Percentiles rank a stretch among this genome's conserved stretches.
These are phyloP conservation scores for Drosophila paulistorum DNA, from an alignment of 1,140 invertebrate species.

Conservation along the genomic window DNA sequence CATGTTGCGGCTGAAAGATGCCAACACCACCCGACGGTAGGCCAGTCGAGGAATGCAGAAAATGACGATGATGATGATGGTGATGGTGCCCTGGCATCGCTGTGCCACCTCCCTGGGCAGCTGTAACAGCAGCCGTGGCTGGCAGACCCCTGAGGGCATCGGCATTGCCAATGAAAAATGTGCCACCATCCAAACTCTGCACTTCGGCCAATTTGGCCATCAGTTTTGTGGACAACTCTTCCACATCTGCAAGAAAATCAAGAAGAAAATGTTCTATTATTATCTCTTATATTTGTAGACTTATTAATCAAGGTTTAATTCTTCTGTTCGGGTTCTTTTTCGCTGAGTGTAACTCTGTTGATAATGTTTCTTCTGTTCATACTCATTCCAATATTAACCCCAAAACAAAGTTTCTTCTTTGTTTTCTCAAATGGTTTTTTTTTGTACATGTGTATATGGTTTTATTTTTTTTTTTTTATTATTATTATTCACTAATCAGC, in stretches of 20 bases:
- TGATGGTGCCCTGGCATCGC: conserved; percentile 35
- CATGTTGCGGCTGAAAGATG: conserved; percentile 80
- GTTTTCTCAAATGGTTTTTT: not conserved
- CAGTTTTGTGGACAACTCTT: conserved; percentile 84
- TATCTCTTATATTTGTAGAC: no score
- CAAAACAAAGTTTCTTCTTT: conserved; percentile 15
- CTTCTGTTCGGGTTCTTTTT: no score
- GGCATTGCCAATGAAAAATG: conserved; percentile 82
- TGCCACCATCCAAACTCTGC: conserved; percentile 79
- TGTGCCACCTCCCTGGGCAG: conserved; percentile 20
- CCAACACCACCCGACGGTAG: conserved; percentile 51
- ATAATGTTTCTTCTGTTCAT: not conserved
- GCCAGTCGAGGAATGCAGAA: conserved; percentile 19
- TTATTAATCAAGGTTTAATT: no score
- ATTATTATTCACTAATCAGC: conserved; percentile 21
- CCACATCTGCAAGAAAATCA: conserved; percentile 81
- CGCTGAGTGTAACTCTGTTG: no score
- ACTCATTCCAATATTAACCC: conserved; percentile 5
- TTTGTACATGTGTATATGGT: not conserved
- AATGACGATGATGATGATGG: conserved; percentile 14
- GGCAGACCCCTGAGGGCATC: conserved; percentile 66
- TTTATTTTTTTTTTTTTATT: conserved; percentile 5
- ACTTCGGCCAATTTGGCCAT: conserved; percentile 83
- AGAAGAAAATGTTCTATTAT: not conserved
- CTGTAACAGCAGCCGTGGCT: conserved; percentile 34